These are phyloP conservation scores for Metallyticus violacea DNA, from an alignment of 2,888 invertebrate genomes.

Conservation along the genomic window DNA sequence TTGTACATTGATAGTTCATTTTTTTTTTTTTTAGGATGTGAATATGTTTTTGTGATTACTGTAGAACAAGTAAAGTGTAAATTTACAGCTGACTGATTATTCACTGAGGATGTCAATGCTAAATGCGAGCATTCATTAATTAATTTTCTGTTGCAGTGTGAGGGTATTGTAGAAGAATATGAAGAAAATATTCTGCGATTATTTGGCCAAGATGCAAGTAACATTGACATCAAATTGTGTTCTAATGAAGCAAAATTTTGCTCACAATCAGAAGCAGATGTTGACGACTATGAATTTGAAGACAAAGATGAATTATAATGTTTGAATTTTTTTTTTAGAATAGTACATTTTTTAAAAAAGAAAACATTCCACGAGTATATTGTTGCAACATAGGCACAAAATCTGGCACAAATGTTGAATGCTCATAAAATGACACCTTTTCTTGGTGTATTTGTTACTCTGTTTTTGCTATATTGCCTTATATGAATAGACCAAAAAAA, in stretches of 20 bases:
- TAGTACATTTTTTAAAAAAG: too few species aligned
- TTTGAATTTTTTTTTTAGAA: too few species aligned
- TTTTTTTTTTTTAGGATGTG: too few species aligned
- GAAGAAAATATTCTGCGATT: slow-evolving; percentile 65
- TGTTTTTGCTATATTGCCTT: not conserved
- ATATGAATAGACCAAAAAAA: not conserved
- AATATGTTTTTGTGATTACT: too few species aligned
- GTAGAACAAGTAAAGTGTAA: too few species aligned
- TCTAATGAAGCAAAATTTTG: slow-evolving; percentile 52
- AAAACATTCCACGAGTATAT: not conserved
- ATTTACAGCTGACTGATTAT: too few species aligned
- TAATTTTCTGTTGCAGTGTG: slow-evolving; percentile 57
- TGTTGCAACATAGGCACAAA: not conserved
- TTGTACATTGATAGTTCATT: too few species aligned
- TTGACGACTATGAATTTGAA: slow-evolving; percentile 41
- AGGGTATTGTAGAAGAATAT: slow-evolving; percentile 66
- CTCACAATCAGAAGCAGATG: slow-evolving; percentile 41
- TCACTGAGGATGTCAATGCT: too few species aligned
- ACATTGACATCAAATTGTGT: slow-evolving; percentile 55
- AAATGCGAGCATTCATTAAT: too few species aligned
- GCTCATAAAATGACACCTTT: not conserved
- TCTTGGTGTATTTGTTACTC: not conserved
- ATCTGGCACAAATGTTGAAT: not conserved
- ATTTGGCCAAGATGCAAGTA: slow-evolving; percentile 50
- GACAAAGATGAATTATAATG: slow-evolving; percentile 44